phyloP scores from a whole-genome alignment of 2,113 vertebrate species.

The Eubucco bourcierii region DNA sequence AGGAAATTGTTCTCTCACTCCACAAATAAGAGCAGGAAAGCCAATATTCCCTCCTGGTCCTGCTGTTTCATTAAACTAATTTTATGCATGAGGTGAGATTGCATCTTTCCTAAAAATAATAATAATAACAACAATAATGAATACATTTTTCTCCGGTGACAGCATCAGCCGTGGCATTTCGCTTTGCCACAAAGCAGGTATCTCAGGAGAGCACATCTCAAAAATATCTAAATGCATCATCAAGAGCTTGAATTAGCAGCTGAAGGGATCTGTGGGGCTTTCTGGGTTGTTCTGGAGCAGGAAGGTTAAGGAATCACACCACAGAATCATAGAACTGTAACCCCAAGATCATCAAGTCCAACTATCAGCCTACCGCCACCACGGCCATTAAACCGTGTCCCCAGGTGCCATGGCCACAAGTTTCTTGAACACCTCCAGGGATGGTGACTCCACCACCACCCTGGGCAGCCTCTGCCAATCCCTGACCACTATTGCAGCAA shows the following conservation, averaged over 20 bases:
- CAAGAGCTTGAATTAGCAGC: background rate
- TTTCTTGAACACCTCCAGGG: too few species aligned
- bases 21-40: slow-evolving; percentile 12
- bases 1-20: slow-evolving; percentile 12
- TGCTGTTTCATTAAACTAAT: slow-evolving; percentile 61
- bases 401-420: too few species aligned
- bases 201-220: background rate
- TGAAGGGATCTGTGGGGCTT: background rate
- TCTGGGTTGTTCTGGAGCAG: background rate
- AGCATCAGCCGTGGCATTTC: slow-evolving; percentile 1
- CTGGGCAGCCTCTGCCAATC: too few species aligned
- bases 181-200: background rate
- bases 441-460: too few species aligned
- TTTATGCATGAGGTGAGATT: slow-evolving; percentile 67
- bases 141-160: slow-evolving; percentile 53
- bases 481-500: too few species aligned
- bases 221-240: background rate
- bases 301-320: background rate
- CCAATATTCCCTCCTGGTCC: slow-evolving; percentile 15
- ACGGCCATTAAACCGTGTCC: too few species aligned
- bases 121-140: slow-evolving; percentile 26
- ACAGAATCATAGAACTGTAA: too few species aligned
- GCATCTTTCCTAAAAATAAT: slow-evolving; percentile 30
- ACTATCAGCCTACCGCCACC: too few species aligned
- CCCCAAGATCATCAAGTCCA: too few species aligned